A percentile compares a stretch with the other conserved stretches of the same genome.
These are phyloP conservation scores for Luffia ferchaultella DNA, from an alignment of 2,888 invertebrate genomes.

Conservation along the genomic window DNA sequence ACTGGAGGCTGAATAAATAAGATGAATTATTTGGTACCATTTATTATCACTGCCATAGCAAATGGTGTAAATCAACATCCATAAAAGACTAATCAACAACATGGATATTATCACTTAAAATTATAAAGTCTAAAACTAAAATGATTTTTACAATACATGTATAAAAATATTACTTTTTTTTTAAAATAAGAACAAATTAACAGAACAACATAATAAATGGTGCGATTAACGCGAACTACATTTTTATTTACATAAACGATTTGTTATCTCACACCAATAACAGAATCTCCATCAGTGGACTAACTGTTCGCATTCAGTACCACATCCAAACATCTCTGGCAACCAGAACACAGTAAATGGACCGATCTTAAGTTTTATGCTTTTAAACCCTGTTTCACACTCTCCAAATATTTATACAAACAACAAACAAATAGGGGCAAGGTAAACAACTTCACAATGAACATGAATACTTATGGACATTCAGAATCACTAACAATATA, in stretches of 20 bases:
- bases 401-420: neutral
- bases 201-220: constrained; percentile 38
- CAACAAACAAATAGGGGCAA: neutral
- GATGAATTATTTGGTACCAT: constrained; percentile 32
- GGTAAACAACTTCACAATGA: neutral
- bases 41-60: constrained; percentile 60
- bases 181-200: constrained; percentile 36
- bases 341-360: neutral
- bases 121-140: constrained; percentile 38
- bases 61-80: constrained; percentile 65
- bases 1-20: no score
- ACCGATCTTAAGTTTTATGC: neutral
- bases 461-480: neutral
- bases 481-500: neutral
- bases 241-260: neutral
- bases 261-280: constrained; percentile 24
- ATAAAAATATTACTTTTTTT: constrained; percentile 12
- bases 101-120: constrained; percentile 41
- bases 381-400: neutral
- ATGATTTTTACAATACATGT: constrained; percentile 8
- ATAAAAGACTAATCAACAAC: constrained; percentile 65
- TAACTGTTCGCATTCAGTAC: neutral
- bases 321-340: neutral
- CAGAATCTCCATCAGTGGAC: constrained; percentile 25
- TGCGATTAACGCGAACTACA: constrained; percentile 21